A percentile compares a stretch with the other conserved stretches of the same genome.
Conservation (phyloP, 2,797 vertebrate genomes). For the Emys orbicularis region DNA sequence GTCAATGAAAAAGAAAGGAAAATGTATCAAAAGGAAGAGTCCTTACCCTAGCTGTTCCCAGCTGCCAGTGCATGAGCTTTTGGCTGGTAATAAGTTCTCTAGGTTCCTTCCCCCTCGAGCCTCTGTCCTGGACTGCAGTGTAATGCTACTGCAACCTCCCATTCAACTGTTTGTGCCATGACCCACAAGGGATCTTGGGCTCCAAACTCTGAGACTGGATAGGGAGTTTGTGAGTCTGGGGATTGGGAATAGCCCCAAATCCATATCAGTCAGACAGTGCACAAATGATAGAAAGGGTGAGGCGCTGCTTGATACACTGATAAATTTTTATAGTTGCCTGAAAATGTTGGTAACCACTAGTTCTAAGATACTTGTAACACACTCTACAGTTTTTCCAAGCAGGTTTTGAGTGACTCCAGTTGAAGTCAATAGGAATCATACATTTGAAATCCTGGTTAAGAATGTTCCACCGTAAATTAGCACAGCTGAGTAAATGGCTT, state of each 20-base stretch:
- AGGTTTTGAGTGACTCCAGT: not conserved
- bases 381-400: not conserved
- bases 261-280: fast-evolving
- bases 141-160: fast-evolving
- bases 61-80: fast-evolving
- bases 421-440: not conserved
- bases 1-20: slow-evolving; percentile 8
- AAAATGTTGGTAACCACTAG: not conserved
- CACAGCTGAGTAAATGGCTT: not conserved
- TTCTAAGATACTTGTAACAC: not conserved
- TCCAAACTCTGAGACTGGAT: fast-evolving
- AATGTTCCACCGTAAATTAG: slow-evolving; percentile 8
- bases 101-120: not conserved
- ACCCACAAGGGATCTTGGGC: fast-evolving
- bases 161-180: not conserved
- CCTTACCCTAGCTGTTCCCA: not conserved
- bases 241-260: not conserved
- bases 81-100: not conserved
- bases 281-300: not conserved
- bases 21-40: not conserved
- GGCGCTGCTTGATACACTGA: not conserved
- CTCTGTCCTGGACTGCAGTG: not conserved
- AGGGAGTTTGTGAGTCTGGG: fast-evolving
- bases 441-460: not conserved
- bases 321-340: not conserved